Base-by-base conservation (phyloP, 2,888 invertebrate genomes). In the Anarsia innoxiella region DNA sequence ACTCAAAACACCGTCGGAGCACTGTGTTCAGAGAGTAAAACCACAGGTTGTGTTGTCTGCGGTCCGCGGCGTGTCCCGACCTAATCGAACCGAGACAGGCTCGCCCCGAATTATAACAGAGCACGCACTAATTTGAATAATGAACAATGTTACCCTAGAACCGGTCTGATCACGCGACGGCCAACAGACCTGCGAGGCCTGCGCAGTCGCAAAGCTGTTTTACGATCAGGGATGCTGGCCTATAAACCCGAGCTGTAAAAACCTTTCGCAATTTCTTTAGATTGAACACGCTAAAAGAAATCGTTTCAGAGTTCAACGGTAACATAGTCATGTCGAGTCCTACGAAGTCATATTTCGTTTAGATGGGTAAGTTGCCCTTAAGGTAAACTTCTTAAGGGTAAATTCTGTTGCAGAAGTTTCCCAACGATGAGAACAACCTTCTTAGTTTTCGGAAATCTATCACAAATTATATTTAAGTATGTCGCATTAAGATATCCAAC, bases 71-170 rank as follows among this genome's bases (percentile, higher is more conserved):
- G 37, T 40, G 48, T 44, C 47, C 41, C 50, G 48, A 44, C 45
- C 64, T 67, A 66, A 68, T 63, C 62, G 54, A 58, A 40, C 59
- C 51, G 58, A 52, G 56, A 69, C 64, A 54, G 61, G 66, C 61
- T 61, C 60, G 66, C 53, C 59, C 70, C 67, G 66, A 75, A 74
- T 73, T 72, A 74, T 72, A 76, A 67, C 74, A 76, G 37, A 32
- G 65, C 75, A 71, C 69, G 74, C 68, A 74, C 71, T 77, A 77
- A 80, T 79, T 79, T 79, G 72, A 79, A 80, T 80, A 79, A 79
- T 77, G 79, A 74, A 79, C 74, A 74, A 73, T 76, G 76, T 77
- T 72, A 69, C 67, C 68, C 60, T 51, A 53, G 44, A 64, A 79
- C 79, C 74, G 75, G 79, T 79, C 69, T 57, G 56, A 66, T 71